A percentile compares a stretch with the other conserved stretches of the same genome.
These are phyloP conservation scores for Apogon hyalosoma DNA, from an alignment of 2,797 vertebrate species.

Conservation along the genomic window DNA sequence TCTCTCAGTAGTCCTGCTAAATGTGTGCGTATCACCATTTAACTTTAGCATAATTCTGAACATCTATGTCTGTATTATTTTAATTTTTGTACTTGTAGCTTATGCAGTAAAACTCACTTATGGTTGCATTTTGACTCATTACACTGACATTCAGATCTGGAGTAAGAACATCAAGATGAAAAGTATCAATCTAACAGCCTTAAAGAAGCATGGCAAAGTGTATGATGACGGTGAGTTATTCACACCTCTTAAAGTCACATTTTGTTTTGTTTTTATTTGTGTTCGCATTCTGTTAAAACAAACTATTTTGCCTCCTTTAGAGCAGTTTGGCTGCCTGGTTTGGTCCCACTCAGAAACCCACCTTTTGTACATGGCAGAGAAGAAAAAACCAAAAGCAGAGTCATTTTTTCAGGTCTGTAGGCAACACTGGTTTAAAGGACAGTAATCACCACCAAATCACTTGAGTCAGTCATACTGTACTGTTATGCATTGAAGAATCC, in stretches of 20 bases:
- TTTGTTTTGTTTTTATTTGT: neutral
- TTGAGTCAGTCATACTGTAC: neutral
- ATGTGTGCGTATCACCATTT: neutral
- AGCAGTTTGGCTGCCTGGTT: conserved; percentile 94
- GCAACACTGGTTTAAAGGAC: neutral
- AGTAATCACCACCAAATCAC: neutral
- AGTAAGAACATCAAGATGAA: conserved; percentile 94
- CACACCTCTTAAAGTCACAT: neutral
- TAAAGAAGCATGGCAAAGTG: conserved; percentile 94
- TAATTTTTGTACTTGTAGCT: neutral
- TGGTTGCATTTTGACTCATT: neutral
- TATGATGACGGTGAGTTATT: conserved; percentile 90
- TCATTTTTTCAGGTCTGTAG: conserved; percentile 91
- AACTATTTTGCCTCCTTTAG: conserved; percentile 73
- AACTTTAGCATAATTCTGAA: neutral
- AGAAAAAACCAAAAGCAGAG: conserved; percentile 91
- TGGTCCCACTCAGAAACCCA: conserved; percentile 99
- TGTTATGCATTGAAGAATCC: neutral
- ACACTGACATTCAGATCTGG: conserved; percentile 87
- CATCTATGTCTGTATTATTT: neutral
- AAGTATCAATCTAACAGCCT: conserved; percentile 90
- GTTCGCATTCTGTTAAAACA: conserved; percentile 1
- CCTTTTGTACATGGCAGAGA: conserved; percentile 96
- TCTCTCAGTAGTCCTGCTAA: neutral
- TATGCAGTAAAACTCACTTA: neutral